Conservation (phyloP, 2,113 vertebrate genomes). For the Athene cunicularia region DNA sequence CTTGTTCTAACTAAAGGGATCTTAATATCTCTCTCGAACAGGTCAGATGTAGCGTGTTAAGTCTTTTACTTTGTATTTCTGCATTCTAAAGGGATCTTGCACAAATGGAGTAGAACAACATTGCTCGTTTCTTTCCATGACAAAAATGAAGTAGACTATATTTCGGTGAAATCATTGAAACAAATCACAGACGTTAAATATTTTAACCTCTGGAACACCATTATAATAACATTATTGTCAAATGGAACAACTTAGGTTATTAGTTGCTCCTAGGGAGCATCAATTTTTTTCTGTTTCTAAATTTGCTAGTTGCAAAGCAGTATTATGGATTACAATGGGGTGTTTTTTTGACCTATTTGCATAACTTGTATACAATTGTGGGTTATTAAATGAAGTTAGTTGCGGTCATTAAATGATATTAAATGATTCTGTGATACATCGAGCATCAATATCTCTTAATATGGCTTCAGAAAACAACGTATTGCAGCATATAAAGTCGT, state of each 20-base stretch:
- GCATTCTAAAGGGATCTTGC: background rate
- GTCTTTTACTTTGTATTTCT: background rate
- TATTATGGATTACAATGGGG: background rate
- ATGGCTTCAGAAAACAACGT: background rate
- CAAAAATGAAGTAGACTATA: background rate
- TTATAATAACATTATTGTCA: background rate
- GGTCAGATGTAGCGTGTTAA: background rate
- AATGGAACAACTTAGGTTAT: background rate
- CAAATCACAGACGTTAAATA: background rate
- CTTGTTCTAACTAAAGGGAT: background rate
- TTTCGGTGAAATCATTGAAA: background rate
- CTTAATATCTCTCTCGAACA: background rate
- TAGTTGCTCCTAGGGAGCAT: background rate
- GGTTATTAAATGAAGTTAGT: background rate
- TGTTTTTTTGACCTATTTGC: background rate
- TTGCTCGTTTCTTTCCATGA: background rate
- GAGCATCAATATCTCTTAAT: background rate
- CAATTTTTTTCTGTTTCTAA: background rate
- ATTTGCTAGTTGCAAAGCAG: background rate
- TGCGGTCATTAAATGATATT: background rate
- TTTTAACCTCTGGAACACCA: background rate
- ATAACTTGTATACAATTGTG: background rate
- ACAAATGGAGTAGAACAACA: background rate
- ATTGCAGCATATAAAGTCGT: background rate
- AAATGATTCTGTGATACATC: background rate